phyloP scores from a whole-genome alignment of 2,888 invertebrate genomes.

The Tiliacea aurago region DNA sequence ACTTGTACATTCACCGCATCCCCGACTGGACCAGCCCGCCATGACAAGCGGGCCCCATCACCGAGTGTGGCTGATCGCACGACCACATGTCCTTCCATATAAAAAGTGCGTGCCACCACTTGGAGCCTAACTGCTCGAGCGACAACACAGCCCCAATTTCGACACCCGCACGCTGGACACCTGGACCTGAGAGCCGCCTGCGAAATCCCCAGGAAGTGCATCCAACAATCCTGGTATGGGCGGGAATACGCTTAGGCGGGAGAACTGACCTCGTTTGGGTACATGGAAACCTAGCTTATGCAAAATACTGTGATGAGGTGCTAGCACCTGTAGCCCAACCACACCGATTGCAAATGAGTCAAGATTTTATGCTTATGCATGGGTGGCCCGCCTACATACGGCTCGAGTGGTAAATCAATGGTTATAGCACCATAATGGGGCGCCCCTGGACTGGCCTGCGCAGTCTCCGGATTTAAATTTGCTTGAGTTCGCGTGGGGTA shows the following conservation, averaged over 20 bases:
- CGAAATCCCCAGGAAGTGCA: neutral
- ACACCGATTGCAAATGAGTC: neutral
- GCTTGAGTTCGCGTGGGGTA: neutral
- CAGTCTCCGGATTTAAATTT: neutral
- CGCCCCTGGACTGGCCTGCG: too few species aligned
- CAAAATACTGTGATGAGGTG: neutral
- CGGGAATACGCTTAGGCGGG: too few species aligned
- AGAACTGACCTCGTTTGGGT: too few species aligned
- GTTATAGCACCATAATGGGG: too few species aligned
- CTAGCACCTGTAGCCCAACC: neutral
- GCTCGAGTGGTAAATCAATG: neutral
- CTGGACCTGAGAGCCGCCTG: neutral
- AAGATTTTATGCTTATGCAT: neutral
- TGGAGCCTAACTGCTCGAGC: too few species aligned
- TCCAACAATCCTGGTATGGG: neutral
- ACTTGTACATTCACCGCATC: too few species aligned
- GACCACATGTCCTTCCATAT: too few species aligned
- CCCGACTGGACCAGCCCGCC: too few species aligned
- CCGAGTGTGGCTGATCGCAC: too few species aligned
- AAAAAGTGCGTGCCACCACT: too few species aligned
- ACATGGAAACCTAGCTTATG: neutral
- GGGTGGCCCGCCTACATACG: neutral
- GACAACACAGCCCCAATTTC: too few species aligned
- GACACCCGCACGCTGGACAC: neutral
- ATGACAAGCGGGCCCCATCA: too few species aligned